Base-by-base conservation (phyloP, 2,797 vertebrate genomes). In the Dermochelys coriacea region DNA sequence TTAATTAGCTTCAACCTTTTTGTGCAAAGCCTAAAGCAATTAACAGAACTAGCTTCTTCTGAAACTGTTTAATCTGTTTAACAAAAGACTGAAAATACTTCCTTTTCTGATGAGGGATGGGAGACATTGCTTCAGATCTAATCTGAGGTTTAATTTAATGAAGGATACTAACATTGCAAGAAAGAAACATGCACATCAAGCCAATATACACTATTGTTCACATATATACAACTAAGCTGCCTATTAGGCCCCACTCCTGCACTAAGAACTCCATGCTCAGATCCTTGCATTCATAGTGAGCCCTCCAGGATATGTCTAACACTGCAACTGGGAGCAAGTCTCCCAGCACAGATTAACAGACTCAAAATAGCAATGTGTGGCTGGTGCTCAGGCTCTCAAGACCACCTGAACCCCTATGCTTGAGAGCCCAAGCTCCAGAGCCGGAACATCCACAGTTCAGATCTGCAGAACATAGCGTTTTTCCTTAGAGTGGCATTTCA, bases 61-160 rank as follows among this genome's bases (percentile, higher is more conserved):
- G 29, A 49, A 29, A 93, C 77, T 12, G 87, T 83, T 75, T 81
- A 51, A 0, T 3, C 82, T 84, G 82, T n/a, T 84, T 84, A 80
- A 5, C 3, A 6, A 92, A 83, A 88, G 89, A 59, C 90, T 94
- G 31, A 82, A 51, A 88, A 88, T 21, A 88, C 90, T 90, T 84
- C 27, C 41, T 49, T 29, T 81, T 90, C 59, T 82, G 54, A 59
- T 27, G 87, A n/a, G 23, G 79, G 90, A 50, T 3, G 3, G 29
- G 31, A 7, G 37, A 49, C n/a, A 34, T 34, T 41, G 85, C 71
- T 84, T 75, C 8, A 59, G 91, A 81, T 82, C 95, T 18, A 23
- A 61, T 0, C n/a, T 23, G 19, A 71, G n/a, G 64, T 37, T 71
- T 71, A 23, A 71, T 77, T 81, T 18, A 75, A 49, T 50, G 54